Evolutionary conservation across 2,888 invertebrate species (phyloP).

Genomic region (Camponotus fellah): DNA sequence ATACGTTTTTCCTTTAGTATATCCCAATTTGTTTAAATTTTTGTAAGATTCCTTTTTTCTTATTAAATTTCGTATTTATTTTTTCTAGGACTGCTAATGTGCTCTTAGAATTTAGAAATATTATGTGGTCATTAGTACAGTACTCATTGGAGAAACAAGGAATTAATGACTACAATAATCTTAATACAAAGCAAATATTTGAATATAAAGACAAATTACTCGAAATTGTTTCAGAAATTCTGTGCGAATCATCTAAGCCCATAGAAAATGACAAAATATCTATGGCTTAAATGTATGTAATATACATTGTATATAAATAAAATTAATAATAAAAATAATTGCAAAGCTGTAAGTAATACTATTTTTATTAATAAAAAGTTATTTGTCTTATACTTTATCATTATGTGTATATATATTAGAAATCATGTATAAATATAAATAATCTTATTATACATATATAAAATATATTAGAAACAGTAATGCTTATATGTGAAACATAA

Average conservation of each 20-base stretch:
- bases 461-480: background rate
- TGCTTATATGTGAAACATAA: background rate
- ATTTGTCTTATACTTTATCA: background rate
- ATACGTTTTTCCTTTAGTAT: background rate
- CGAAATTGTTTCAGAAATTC: conserved; percentile 70
- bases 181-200: conserved; percentile 57
- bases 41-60: conserved; percentile 73
- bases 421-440: no score
- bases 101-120: conserved; percentile 86
- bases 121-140: conserved; percentile 86
- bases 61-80: background rate
- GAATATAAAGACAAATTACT: conserved; percentile 76
- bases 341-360: background rate
- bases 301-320: background rate
- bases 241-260: conserved; percentile 64
- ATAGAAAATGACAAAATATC: background rate
- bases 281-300: conserved; percentile 1
- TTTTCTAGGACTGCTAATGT: conserved; percentile 87
- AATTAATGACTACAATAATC: conserved; percentile 7
- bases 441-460: background rate
- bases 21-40: background rate
- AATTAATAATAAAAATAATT: conserved; percentile 18
- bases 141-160: conserved; percentile 87
- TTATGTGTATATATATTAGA: background rate
- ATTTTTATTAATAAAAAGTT: background rate